Evolutionary conservation across 2,888 invertebrate species (phyloP).

Genomic region (Trissoscelio sp.): DNA sequence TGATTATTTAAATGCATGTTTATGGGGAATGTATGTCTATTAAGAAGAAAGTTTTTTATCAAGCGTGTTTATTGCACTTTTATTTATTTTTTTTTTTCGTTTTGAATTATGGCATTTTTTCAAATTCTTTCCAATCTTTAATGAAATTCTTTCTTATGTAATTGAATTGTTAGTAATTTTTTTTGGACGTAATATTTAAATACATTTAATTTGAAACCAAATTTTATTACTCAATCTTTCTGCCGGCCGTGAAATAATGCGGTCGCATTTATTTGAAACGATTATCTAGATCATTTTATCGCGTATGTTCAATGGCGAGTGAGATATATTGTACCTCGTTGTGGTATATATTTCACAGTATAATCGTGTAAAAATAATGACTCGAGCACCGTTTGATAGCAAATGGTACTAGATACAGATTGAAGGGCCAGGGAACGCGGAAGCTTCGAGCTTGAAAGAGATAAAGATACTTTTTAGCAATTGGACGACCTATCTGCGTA

Average conservation of each 20-base stretch:
- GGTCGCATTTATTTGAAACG: constrained; percentile 15
- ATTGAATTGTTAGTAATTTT: no score
- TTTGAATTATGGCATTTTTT: not conserved
- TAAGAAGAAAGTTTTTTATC: not conserved
- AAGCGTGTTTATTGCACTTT: no score
- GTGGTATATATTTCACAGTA: constrained; percentile 35
- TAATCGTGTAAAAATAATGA: constrained; percentile 51
- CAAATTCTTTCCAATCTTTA: no score
- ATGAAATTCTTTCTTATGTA: no score
- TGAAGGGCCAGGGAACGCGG: constrained; percentile 57
- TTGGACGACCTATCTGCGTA: constrained; percentile 59
- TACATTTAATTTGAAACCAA: no score
- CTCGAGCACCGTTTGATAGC: constrained; percentile 33
- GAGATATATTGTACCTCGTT: constrained; percentile 23
- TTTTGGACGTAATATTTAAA: no score
- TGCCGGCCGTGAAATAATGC: not conserved
- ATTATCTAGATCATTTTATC: constrained; percentile 40
- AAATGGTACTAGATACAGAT: constrained; percentile 39
- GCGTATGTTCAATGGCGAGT: constrained; percentile 2
- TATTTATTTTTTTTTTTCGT: not conserved
- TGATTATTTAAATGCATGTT: constrained; percentile 7
- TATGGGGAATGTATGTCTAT: not conserved
- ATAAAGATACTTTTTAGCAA: constrained; percentile 61
- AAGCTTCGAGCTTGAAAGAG: constrained; percentile 49
- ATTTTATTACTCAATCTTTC: constrained; percentile 30